phyloP scores from a whole-genome alignment of 2,888 invertebrate species.

The Polietes domitor region DNA sequence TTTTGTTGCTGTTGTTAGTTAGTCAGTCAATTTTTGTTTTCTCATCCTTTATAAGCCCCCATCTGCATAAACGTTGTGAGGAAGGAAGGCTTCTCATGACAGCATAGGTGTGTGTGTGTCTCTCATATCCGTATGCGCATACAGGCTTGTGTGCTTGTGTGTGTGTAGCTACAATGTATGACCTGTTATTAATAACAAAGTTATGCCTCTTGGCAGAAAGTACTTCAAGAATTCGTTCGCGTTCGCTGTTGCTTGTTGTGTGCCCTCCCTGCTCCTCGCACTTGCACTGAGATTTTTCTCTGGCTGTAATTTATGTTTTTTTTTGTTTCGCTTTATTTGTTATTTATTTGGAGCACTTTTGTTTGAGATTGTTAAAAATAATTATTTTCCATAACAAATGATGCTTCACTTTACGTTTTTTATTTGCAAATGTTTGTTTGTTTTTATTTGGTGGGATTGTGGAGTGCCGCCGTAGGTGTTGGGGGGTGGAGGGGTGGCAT shows the following conservation, averaged over 20 bases:
- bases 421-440: not conserved
- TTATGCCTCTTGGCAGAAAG: constrained; percentile 37
- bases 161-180: not conserved
- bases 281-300: constrained; percentile 11
- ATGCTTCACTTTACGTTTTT: not conserved
- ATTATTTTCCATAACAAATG: constrained; percentile 47
- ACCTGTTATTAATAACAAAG: constrained; percentile 38
- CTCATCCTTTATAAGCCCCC: not conserved
- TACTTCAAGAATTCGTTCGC: constrained; percentile 8
- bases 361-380: constrained; percentile 41
- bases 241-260: not conserved
- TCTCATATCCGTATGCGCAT: not conserved
- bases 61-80: not conserved
- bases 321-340: no score
- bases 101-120: not conserved
- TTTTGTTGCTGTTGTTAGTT: not conserved
- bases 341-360: constrained; percentile 17
- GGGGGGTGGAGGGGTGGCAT: no score
- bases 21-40: constrained; percentile 6
- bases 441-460: not conserved
- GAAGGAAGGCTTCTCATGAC: no score
- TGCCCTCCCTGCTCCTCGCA: not conserved
- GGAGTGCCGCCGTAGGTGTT: no score
- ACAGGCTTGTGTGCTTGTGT: not conserved
- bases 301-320: not conserved